These are phyloP conservation scores for Ectobius pallidus DNA, from an alignment of 2,888 invertebrate genomes.

Conservation along the genomic window DNA sequence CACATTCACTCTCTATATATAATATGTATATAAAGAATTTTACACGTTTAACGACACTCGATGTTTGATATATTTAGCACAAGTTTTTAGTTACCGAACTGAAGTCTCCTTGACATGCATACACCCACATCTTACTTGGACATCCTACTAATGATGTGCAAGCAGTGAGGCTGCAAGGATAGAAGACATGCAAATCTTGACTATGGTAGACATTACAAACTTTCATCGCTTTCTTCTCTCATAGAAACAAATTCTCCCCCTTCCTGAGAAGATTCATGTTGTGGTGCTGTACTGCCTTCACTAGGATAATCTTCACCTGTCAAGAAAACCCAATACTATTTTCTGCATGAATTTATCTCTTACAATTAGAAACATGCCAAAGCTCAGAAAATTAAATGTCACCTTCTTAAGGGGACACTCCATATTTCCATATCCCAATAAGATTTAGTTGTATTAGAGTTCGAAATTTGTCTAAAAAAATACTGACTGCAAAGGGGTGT, in stretches of 20 bases:
- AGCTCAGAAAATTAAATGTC: too few relatives aligned
- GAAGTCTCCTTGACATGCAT: neutral
- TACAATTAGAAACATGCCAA: too few relatives aligned
- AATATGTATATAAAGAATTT: too few relatives aligned
- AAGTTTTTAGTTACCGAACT: neutral
- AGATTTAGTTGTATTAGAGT: too few relatives aligned
- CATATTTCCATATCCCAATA: too few relatives aligned
- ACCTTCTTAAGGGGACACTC: too few relatives aligned
- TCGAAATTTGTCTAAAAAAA: too few relatives aligned
- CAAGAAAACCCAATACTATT: neutral
- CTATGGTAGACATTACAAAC: constrained; percentile 29
- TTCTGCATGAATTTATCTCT: too few relatives aligned
- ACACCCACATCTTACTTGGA: neutral
- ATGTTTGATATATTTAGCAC: too few relatives aligned
- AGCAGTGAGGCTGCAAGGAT: neutral
- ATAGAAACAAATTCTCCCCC: constrained; percentile 39
- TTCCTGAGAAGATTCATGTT: constrained; percentile 41
- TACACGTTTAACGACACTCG: too few relatives aligned
- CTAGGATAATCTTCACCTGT: constrained; percentile 39
- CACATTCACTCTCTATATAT: neutral
- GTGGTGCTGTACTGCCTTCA: constrained; percentile 40
- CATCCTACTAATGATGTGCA: neutral
- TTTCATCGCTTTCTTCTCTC: constrained; percentile 41
- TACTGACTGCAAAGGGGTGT: too few relatives aligned
- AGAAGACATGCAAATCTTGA: constrained; percentile 1